Percentiles rank a stretch among this genome's conserved stretches.
These are phyloP conservation scores for Netelia fuscicornis DNA, from an alignment of 2,888 invertebrate genomes.

Conservation along the genomic window DNA sequence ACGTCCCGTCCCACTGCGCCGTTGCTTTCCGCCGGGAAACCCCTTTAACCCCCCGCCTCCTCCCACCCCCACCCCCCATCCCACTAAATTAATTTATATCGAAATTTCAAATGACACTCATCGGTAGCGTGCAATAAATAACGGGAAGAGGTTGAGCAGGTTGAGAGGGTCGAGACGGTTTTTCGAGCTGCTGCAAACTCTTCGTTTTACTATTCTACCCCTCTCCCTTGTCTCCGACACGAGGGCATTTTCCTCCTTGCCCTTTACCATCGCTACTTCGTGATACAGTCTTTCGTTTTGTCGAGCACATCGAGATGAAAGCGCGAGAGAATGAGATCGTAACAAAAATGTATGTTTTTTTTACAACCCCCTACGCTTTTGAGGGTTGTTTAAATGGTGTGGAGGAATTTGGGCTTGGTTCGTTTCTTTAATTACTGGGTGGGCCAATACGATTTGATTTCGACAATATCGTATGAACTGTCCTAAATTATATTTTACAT, in stretches of 20 bases:
- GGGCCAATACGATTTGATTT: constrained; percentile 46
- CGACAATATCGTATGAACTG: not conserved
- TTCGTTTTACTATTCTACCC: constrained; percentile 12
- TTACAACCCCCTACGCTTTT: constrained; percentile 44
- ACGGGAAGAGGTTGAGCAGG: constrained; percentile 65
- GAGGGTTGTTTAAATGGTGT: constrained; percentile 52
- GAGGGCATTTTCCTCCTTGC: constrained; percentile 4
- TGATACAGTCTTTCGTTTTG: constrained; percentile 10
- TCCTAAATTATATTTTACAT: too few species aligned
- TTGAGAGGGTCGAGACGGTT: constrained; percentile 56
- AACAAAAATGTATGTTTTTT: constrained; percentile 58
- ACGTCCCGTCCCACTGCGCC: constrained; percentile 79
- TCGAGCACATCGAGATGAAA: constrained; percentile 18
- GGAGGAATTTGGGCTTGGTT: constrained; percentile 35
- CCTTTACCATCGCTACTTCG: constrained; percentile 16
- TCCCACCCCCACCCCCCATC: constrained; percentile 67
- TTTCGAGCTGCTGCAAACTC: constrained; percentile 59
- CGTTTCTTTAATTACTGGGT: constrained; percentile 56
- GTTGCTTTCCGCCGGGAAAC: constrained; percentile 72
- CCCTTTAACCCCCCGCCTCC: constrained; percentile 73
- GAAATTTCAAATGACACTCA: constrained; percentile 84
- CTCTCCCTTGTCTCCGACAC: constrained; percentile 39
- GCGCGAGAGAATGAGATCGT: constrained; percentile 20
- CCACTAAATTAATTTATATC: constrained; percentile 84
- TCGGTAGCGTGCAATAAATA: constrained; percentile 81